Base-by-base conservation (phyloP, 2,888 invertebrate species). In the Agrotis exclamationis region DNA sequence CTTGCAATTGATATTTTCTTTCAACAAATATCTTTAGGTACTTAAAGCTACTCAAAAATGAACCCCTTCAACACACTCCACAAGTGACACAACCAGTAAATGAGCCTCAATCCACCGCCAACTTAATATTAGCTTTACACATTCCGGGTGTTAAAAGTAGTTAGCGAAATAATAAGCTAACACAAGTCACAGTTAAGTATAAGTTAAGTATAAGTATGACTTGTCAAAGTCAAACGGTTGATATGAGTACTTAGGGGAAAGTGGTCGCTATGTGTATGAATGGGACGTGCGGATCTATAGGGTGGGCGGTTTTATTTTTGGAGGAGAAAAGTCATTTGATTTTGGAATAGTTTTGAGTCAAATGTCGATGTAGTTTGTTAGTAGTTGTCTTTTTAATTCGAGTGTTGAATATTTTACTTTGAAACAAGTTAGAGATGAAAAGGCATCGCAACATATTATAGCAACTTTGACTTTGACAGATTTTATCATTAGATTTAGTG, bases 221-320 rank as follows among this genome's bases (percentile, higher is more conserved):
- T 90, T 89, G 91, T 92, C 93, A 94, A 93, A 94, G 93, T 93
- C 93, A 92, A 91, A 92, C 91, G 92, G 88, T 91, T 91, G 88
- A 89, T 89, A 86, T 87, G 87, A 86, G 86, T 88, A 88, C 91
- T 89, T 88, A 87, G 85, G 80, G 87, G 86, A 89, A 85, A 85
- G 88, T 80, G 85, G 86, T 83, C 79, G 82, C 79, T 63, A 80
- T 64, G 51, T 67, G 82, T 85, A 84, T 86, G 86, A 70, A 74
- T 87, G 76, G 47, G 63, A 4, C 68, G 66, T 78, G 62, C 92
- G 87, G 68, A 75, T 0, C 51, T 74, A 63, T 50, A 45, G 13
- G 24, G 88, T 89, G 92, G 84, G 68, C 0, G 9, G 4, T 64
- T 39, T 81, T 75, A 18, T 63, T 22, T 33, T n/a, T 14, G 0